Percentiles rank a stretch among this genome's conserved stretches.
Conservation (phyloP, 2,888 invertebrate species). For the Heliconius cydno region DNA sequence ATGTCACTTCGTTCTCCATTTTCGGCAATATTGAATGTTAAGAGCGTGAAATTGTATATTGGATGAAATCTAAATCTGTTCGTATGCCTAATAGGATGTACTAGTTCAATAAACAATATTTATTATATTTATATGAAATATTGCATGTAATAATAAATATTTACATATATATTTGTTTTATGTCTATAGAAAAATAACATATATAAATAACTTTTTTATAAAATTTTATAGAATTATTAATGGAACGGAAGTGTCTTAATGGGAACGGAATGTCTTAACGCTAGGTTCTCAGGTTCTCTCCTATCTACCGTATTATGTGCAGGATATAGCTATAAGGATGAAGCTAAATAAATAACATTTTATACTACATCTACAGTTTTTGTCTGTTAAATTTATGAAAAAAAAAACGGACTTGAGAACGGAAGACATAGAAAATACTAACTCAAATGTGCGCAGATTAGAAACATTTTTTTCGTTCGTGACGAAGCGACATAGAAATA, state of each 20-base stretch:
- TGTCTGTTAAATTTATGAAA: neutral
- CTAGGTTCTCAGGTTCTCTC: too few relatives aligned
- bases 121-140: neutral
- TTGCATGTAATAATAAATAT: neutral
- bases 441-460: slow-evolving; percentile 7
- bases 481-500: slow-evolving; percentile 45
- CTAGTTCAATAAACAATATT: neutral
- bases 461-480: slow-evolving; percentile 39
- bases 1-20: neutral
- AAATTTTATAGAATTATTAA: too few relatives aligned
- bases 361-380: neutral
- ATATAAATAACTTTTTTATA: too few relatives aligned
- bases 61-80: neutral
- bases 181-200: too few relatives aligned
- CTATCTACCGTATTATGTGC: too few relatives aligned
- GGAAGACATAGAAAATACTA: neutral
- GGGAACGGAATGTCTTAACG: too few relatives aligned
- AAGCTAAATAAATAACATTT: too few relatives aligned
- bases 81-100: neutral
- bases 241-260: too few relatives aligned
- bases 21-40: slow-evolving; percentile 1
- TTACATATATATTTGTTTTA: too few relatives aligned
- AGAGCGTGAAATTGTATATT: slow-evolving; percentile 10
- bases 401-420: neutral
- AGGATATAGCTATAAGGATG: too few relatives aligned